Conservation (phyloP, 2,113 vertebrate species). For the Erinaceus europaeus region DNA sequence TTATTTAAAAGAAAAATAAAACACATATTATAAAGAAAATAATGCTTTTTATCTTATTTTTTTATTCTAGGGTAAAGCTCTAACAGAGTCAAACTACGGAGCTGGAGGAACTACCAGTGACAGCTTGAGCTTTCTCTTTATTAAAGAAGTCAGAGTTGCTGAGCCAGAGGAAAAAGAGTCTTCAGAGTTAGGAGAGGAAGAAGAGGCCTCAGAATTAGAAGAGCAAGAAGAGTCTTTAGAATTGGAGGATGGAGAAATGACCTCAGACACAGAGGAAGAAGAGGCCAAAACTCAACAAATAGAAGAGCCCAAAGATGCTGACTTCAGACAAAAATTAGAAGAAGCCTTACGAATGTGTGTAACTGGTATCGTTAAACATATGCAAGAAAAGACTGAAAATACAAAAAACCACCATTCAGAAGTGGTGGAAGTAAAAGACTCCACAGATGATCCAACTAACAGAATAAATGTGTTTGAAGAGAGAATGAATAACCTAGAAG, state of each 20-base stretch:
- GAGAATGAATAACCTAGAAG: not conserved
- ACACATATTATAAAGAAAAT: too few species aligned
- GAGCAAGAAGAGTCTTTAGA: not conserved
- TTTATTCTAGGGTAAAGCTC: conserved; percentile 28
- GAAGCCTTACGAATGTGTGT: conserved; percentile 10
- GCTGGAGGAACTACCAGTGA: not conserved
- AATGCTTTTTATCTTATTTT: not conserved
- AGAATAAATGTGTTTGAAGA: not conserved
- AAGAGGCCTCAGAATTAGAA: not conserved
- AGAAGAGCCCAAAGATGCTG: not conserved
- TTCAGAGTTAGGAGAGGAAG: not conserved
- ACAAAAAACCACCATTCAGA: not conserved
- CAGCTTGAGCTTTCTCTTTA: conserved; percentile 21
- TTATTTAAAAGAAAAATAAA: too few species aligned
- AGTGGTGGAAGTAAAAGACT: not conserved
- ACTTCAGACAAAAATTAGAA: conserved; percentile 1
- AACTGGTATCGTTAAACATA: not conserved
- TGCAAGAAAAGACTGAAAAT: not conserved
- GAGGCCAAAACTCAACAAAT: not conserved
- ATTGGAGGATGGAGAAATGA: not conserved
- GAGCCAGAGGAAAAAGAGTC: not conserved
- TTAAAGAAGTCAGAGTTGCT: conserved; percentile 27
- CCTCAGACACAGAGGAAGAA: not conserved
- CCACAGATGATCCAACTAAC: not conserved
- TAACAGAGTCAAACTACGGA: not conserved